A percentile compares a stretch with the other conserved stretches of the same genome.
These are phyloP conservation scores for Elmis aenea DNA, from an alignment of 2,888 invertebrate genomes.

Conservation along the genomic window DNA sequence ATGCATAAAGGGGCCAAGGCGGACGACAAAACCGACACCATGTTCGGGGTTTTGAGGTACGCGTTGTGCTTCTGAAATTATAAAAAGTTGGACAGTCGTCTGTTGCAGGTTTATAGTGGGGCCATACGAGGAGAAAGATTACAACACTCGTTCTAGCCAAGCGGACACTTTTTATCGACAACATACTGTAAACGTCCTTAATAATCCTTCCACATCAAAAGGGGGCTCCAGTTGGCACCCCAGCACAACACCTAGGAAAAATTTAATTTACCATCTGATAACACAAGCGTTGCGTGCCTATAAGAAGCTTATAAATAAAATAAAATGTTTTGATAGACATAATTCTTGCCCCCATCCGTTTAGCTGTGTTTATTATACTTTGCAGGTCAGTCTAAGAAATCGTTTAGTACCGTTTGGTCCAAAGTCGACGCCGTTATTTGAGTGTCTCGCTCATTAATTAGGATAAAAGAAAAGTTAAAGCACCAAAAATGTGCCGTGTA, in stretches of 20 bases:
- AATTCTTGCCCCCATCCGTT: conserved; percentile 57
- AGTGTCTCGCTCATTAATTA: no score
- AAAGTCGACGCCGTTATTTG: no score
- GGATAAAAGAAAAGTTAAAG: no score
- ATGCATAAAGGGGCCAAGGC: conserved; percentile 46
- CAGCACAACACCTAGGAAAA: conserved; percentile 30
- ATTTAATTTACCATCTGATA: conserved; percentile 41
- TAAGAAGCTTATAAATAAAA: conserved; percentile 45
- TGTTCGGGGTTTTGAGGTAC: conserved; percentile 59
- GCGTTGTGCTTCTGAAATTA: not conserved
- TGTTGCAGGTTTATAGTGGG: conserved; percentile 56
- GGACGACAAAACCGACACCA: conserved; percentile 49
- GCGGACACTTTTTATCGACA: conserved; percentile 31
- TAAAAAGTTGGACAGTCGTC: conserved; percentile 33
- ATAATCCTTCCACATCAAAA: conserved; percentile 24
- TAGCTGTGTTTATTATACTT: conserved; percentile 56
- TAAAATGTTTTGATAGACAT: conserved; percentile 51
- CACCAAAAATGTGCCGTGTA: no score
- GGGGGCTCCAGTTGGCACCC: conserved; percentile 31
- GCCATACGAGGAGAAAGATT: conserved; percentile 54
- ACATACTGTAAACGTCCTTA: conserved; percentile 26
- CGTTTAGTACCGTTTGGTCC: no score
- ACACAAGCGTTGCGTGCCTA: conserved; percentile 46
- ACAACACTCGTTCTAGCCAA: conserved; percentile 33
- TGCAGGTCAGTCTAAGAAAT: conserved; percentile 47